Conservation (phyloP, 1,140 invertebrate species). For the silkworm (Bombyx mori) region DNA sequence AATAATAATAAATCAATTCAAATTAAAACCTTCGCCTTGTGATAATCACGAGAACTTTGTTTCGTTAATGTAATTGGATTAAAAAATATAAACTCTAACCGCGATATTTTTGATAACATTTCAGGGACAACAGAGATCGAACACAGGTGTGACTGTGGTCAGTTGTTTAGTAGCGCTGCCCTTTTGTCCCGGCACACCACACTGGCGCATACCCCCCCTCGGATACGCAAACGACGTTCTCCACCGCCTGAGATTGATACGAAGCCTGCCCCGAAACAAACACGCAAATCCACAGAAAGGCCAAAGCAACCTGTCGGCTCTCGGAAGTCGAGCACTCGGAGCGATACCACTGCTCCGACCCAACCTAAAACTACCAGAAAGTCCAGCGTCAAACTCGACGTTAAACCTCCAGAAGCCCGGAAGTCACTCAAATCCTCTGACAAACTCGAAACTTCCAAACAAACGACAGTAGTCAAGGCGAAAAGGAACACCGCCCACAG, state of each 20-base stretch:
- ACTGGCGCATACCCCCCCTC: constrained; percentile 61
- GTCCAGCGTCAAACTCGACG: constrained; percentile 13
- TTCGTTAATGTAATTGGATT: too few relatives aligned
- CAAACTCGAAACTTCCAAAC: constrained; percentile 13
- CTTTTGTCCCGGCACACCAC: constrained; percentile 53
- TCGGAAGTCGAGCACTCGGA: constrained; percentile 17
- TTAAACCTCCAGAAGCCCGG: constrained; percentile 4
- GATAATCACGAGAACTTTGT: too few relatives aligned
- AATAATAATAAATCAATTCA: too few relatives aligned
- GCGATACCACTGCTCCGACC: constrained; percentile 11
- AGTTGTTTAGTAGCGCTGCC: constrained; percentile 57
- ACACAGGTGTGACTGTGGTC: constrained; percentile 62
- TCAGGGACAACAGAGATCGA: constrained; percentile 40
- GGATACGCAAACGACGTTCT: constrained; percentile 38
- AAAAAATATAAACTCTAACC: too few relatives aligned
- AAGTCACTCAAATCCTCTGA: constrained; percentile 15
- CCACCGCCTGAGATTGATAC: constrained; percentile 21
- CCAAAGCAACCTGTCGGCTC: constrained; percentile 10
- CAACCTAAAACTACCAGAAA: constrained; percentile 19
- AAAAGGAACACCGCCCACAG: constrained; percentile 23
- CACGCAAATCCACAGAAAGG: constrained; percentile 10
- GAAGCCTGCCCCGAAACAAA: constrained; percentile 9
- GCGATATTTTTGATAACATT: not conserved
- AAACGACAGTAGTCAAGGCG: constrained; percentile 20
- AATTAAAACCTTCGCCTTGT: too few relatives aligned